Evolutionary conservation across 64 coral and sea anemone species (phyloP).

Genomic region (Montipora efflorescens): DNA sequence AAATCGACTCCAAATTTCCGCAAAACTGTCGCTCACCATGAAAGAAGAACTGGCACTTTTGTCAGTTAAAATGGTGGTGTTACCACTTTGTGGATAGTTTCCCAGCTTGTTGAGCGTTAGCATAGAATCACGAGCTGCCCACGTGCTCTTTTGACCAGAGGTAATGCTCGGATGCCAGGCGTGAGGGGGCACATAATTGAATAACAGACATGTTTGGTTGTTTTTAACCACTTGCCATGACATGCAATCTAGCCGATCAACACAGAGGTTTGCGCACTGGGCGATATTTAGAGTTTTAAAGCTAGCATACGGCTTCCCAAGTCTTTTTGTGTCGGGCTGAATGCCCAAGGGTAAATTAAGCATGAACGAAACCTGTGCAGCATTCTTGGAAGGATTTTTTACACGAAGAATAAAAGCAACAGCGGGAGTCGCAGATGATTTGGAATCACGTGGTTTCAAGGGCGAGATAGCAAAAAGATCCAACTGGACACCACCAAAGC

Average conservation of each 20-base stretch:
- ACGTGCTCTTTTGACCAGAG: slow-evolving; percentile 74
- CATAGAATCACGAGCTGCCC: slow-evolving; percentile 59
- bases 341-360: slow-evolving; percentile 83
- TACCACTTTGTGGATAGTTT: slow-evolving; percentile 76
- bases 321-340: slow-evolving; percentile 76
- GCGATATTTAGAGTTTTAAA: neutral
- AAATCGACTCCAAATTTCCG: slow-evolving; percentile 76
- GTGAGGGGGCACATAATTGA: slow-evolving; percentile 75
- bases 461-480: slow-evolving; percentile 81
- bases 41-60: slow-evolving; percentile 56
- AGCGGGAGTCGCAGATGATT: slow-evolving; percentile 77
- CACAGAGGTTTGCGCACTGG: slow-evolving; percentile 41
- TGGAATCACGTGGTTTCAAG: slow-evolving; percentile 84
- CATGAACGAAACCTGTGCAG: slow-evolving; percentile 76
- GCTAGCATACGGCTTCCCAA: neutral
- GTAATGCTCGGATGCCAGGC: slow-evolving; percentile 64
- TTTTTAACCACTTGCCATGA: slow-evolving; percentile 26
- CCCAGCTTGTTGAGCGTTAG: slow-evolving; percentile 72
- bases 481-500: slow-evolving; percentile 51
- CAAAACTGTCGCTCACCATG: slow-evolving; percentile 74
- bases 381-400: slow-evolving; percentile 55
- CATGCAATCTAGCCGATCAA: slow-evolving; percentile 50
- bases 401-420: slow-evolving; percentile 80
- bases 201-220: slow-evolving; percentile 70
- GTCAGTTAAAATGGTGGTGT: slow-evolving; percentile 66